Evolutionary conservation across 2,888 invertebrate species (phyloP).

Genomic region (Gymnoscelis rufifasciata): DNA sequence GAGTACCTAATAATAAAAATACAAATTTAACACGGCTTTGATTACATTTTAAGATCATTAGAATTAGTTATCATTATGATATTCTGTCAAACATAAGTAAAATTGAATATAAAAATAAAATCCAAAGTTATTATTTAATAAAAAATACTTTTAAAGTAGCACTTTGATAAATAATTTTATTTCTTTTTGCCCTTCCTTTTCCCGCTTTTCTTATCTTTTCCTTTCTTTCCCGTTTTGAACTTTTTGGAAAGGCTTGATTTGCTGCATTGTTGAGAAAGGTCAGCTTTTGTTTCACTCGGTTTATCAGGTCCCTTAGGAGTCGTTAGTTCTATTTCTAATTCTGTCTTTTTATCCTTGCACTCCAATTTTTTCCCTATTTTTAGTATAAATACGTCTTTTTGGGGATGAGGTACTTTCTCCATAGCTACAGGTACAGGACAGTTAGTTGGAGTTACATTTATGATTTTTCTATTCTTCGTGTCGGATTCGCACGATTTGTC

Average conservation of each 20-base stretch:
- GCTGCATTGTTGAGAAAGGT: slow-evolving; percentile 52
- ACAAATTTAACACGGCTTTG: too few species aligned
- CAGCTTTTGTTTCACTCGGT: slow-evolving; percentile 28
- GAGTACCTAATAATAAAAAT: too few species aligned
- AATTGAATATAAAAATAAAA: too few species aligned
- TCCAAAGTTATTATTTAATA: too few species aligned
- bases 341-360: slow-evolving; percentile 67
- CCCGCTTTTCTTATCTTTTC: slow-evolving; percentile 5
- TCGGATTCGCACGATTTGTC: slow-evolving; percentile 45
- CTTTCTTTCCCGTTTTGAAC: too few species aligned
- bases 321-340: slow-evolving; percentile 68
- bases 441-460: slow-evolving; percentile 65
- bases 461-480: slow-evolving; percentile 48
- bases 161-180: slow-evolving; percentile 6
- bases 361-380: slow-evolving; percentile 72
- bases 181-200: slow-evolving; percentile 33
- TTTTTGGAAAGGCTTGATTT: too few species aligned
- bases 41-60: too few species aligned
- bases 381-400: slow-evolving; percentile 68
- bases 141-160: too few species aligned
- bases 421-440: slow-evolving; percentile 64
- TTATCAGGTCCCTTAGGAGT: slow-evolving; percentile 61
- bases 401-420: slow-evolving; percentile 55
- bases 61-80: too few species aligned
- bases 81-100: too few species aligned